These are phyloP conservation scores for Urocyon cinereoargenteus DNA, from an alignment of 2,797 vertebrate genomes.

Conservation along the genomic window DNA sequence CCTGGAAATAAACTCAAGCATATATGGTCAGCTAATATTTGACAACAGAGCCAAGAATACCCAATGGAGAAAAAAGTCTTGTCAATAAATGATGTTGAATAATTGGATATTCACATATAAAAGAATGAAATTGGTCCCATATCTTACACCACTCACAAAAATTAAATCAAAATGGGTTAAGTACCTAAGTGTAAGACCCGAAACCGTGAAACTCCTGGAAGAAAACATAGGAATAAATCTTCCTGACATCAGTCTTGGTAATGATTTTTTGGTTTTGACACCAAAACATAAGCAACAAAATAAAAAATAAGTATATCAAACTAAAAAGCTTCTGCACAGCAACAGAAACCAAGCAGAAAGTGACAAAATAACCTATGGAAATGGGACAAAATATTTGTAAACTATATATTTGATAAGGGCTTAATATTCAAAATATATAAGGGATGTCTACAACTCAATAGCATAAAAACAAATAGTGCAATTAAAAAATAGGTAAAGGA, in stretches of 20 bases:
- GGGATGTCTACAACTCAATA: not conserved
- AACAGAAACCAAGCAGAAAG: not conserved
- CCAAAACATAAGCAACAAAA: not conserved
- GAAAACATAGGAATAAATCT: not conserved
- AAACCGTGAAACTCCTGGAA: not conserved
- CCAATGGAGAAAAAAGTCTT: not conserved
- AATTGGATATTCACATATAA: not conserved
- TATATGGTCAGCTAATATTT: not conserved
- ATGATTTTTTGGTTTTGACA: not conserved
- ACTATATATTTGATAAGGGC: not conserved
- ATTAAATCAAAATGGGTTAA: not conserved
- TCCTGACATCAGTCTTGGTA: not conserved
- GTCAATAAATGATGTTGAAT: not conserved
- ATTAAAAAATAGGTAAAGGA: not conserved
- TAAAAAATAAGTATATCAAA: not conserved
- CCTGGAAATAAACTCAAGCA: not conserved
- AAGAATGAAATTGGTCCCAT: not conserved
- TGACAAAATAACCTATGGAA: not conserved
- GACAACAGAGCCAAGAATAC: not conserved
- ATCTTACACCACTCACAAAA: not conserved
- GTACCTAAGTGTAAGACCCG: not conserved
- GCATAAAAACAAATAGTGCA: not conserved
- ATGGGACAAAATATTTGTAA: not conserved
- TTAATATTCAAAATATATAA: not conserved
- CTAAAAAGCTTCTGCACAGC: not conserved